These are phyloP conservation scores for Leptinotarsa defecta DNA, from an alignment of 1,140 invertebrate genomes.

Conservation along the genomic window DNA sequence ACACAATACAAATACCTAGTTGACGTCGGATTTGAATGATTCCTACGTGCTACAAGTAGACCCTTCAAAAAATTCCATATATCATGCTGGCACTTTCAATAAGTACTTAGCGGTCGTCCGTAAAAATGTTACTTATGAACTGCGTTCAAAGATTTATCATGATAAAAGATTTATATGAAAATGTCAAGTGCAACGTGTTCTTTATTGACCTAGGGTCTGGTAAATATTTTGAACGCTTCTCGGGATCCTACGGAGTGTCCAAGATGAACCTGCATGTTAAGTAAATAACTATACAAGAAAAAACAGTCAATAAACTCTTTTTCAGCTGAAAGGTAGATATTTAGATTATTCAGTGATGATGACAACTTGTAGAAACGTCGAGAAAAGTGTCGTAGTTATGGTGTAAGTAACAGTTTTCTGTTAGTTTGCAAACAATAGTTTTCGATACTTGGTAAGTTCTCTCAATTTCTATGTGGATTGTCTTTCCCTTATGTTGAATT, in stretches of 20 bases:
- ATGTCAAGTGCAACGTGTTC: slow-evolving; percentile 22
- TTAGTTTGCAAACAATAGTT: no score
- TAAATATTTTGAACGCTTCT: not conserved
- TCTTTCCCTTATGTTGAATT: no score
- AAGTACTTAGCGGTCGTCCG: not conserved
- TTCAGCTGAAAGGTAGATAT: no score
- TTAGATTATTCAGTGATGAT: no score
- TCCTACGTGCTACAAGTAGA: slow-evolving; percentile 2
- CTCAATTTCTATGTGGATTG: no score
- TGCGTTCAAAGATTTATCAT: slow-evolving; percentile 15
- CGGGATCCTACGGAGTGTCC: not conserved
- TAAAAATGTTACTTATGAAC: slow-evolving; percentile 13
- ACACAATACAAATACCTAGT: slow-evolving; percentile 6
- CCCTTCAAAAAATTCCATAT: slow-evolving; percentile 8
- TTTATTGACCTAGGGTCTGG: slow-evolving; percentile 18
- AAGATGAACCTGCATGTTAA: no score
- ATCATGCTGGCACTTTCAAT: slow-evolving; percentile 5
- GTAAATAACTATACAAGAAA: no score
- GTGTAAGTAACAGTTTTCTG: no score
- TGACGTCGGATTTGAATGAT: slow-evolving; percentile 6
- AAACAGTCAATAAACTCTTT: no score
- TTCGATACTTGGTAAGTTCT: no score
- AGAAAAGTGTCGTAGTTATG: no score
- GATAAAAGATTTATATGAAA: slow-evolving; percentile 20
- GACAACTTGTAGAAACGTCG: no score